Evolutionary conservation across 2,113 vertebrate genomes (phyloP).

Genomic region (Tylochromis polylepis): DNA sequence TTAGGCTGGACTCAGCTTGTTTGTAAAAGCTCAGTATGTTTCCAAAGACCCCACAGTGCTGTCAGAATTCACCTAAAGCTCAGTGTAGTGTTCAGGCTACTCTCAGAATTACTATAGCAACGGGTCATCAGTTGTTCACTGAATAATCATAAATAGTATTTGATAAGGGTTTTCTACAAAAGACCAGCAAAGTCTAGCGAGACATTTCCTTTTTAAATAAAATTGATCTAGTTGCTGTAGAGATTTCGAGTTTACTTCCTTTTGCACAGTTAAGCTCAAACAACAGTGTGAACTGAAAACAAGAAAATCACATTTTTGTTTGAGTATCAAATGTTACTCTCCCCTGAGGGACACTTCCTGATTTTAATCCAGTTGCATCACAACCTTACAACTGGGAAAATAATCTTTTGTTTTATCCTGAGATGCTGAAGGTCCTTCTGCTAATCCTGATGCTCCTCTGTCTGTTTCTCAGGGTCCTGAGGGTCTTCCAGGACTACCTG

Average conservation of each 20-base stretch:
- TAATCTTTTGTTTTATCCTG: not conserved
- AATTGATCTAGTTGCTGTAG: not conserved
- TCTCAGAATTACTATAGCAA: not conserved
- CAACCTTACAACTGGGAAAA: not conserved
- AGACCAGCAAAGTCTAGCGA: not conserved
- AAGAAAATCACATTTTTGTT: not conserved
- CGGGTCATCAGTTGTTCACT: not conserved
- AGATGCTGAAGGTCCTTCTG: not conserved
- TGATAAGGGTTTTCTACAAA: not conserved
- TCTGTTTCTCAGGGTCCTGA: slow-evolving; percentile 79
- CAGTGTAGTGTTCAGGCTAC: not conserved
- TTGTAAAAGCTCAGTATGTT: not conserved
- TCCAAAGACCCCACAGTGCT: not conserved
- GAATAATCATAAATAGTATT: not conserved
- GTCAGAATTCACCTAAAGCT: not conserved
- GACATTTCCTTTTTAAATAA: not conserved
- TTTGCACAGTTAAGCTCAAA: not conserved
- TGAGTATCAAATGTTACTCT: not conserved
- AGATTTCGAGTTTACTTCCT: not conserved
- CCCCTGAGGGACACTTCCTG: not conserved
- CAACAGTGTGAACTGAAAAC: not conserved
- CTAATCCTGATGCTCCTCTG: not conserved
- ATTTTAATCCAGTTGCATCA: not conserved
- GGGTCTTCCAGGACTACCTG: slow-evolving; percentile 85
- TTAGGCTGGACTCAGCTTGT: not conserved